phyloP scores from a whole-genome alignment of 1,140 invertebrate genomes.

The Tachypleus tridentatus region DNA sequence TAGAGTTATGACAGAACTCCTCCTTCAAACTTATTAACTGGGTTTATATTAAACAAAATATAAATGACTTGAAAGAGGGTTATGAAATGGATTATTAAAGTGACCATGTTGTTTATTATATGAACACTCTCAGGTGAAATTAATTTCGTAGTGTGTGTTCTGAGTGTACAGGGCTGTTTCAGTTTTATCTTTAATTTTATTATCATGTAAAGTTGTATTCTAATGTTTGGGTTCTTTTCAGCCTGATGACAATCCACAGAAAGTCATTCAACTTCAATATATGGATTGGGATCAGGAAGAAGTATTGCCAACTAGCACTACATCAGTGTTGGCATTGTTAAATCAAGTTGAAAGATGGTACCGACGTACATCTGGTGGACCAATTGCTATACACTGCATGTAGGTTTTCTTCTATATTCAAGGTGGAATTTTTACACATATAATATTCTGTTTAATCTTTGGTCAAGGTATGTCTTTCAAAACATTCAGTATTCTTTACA shows the following conservation, averaged over 20 bases:
- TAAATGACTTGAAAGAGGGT: not conserved
- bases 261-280: slow-evolving; percentile 17
- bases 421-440: too few relatives aligned
- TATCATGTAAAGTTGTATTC: too few relatives aligned
- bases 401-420: slow-evolving; percentile 4
- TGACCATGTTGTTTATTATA: not conserved
- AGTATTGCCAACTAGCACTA: not conserved
- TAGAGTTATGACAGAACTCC: too few relatives aligned
- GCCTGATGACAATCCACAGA: slow-evolving; percentile 7
- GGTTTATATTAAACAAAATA: not conserved
- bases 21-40: too few relatives aligned
- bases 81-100: not conserved
- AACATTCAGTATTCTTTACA: too few relatives aligned
- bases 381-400: slow-evolving; percentile 18
- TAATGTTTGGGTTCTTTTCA: not conserved
- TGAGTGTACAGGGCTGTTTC: too few relatives aligned
- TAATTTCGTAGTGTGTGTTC: not conserved
- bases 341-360: slow-evolving; percentile 10
- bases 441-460: too few relatives aligned
- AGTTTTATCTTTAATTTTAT: too few relatives aligned
- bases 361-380: slow-evolving; percentile 8
- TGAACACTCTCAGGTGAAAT: not conserved
- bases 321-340: slow-evolving; percentile 9
- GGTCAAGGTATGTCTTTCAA: too few relatives aligned
- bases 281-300: slow-evolving; percentile 13